phyloP scores from a whole-genome alignment of 2,113 vertebrate species.

The Dipodomys stephensi region DNA sequence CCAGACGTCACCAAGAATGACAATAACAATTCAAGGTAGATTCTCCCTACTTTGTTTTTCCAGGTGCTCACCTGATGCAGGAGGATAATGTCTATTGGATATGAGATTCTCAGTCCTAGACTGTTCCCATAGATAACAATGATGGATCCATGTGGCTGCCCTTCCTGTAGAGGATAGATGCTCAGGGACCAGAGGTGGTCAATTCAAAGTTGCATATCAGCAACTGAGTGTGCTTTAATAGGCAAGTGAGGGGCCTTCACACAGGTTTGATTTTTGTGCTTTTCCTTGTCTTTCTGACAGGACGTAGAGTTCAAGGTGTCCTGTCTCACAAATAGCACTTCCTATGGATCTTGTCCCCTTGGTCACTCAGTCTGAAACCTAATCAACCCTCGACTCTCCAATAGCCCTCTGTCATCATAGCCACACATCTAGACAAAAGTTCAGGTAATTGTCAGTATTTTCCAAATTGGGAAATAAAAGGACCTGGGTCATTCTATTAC shows the following conservation, averaged over 20 bases:
- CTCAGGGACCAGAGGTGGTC: not conserved
- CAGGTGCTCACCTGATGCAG: not conserved
- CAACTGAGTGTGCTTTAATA: not conserved
- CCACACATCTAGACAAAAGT: not conserved
- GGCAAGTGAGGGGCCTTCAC: not conserved
- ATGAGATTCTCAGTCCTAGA: accelerated
- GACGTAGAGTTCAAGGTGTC: not conserved
- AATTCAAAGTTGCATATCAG: not conserved
- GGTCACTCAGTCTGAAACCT: not conserved
- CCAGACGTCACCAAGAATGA: not conserved
- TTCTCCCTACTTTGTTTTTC: not conserved
- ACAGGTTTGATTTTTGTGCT: not conserved
- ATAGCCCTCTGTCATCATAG: not conserved
- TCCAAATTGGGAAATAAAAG: constrained; percentile 26
- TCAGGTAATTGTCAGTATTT: not conserved
- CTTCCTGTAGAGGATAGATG: not conserved
- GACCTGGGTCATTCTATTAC: not conserved
- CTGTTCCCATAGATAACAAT: not conserved
- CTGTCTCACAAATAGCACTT: not conserved
- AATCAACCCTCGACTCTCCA: not conserved
- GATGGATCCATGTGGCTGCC: not conserved
- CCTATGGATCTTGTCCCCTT: not conserved
- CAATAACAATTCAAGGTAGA: not conserved
- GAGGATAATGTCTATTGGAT: not conserved
- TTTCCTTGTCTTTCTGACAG: not conserved